A percentile compares a stretch with the other conserved stretches of the same genome.
These are phyloP conservation scores for Egretta garzetta DNA, from an alignment of 2,113 vertebrate genomes.

Conservation along the genomic window DNA sequence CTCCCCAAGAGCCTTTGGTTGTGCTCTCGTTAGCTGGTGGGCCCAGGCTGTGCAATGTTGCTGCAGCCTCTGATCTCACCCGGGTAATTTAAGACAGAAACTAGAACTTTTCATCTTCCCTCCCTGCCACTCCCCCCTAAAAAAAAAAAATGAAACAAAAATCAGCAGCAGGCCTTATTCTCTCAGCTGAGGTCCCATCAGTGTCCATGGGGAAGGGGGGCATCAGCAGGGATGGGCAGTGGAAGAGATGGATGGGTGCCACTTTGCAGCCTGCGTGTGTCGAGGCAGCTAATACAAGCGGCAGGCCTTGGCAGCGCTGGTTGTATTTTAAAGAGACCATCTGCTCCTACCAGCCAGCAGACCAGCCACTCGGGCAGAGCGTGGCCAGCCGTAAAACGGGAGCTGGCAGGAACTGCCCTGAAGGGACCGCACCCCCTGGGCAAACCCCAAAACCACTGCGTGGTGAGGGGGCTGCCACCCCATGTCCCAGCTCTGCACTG, in stretches of 20 bases:
- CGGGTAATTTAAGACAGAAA: background rate
- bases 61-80: background rate
- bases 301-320: background rate
- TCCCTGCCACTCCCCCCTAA: too few relatives aligned
- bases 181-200: background rate
- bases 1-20: background rate
- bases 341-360: background rate
- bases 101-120: background rate
- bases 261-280: background rate
- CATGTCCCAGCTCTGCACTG: accelerated
- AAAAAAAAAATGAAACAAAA: background rate
- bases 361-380: background rate
- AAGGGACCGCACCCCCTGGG: accelerated
- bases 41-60: background rate
- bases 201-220: background rate
- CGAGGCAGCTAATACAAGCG: background rate
- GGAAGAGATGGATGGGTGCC: background rate
- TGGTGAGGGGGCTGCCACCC: background rate
- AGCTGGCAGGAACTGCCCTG: background rate
- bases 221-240: background rate
- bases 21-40: background rate
- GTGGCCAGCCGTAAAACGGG: background rate
- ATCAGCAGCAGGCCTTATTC: background rate
- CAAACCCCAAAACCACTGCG: background rate
- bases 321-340: background rate